Evolutionary conservation across 2,888 invertebrate genomes (phyloP).

Genomic region (Siphonodentalium dalli): DNA sequence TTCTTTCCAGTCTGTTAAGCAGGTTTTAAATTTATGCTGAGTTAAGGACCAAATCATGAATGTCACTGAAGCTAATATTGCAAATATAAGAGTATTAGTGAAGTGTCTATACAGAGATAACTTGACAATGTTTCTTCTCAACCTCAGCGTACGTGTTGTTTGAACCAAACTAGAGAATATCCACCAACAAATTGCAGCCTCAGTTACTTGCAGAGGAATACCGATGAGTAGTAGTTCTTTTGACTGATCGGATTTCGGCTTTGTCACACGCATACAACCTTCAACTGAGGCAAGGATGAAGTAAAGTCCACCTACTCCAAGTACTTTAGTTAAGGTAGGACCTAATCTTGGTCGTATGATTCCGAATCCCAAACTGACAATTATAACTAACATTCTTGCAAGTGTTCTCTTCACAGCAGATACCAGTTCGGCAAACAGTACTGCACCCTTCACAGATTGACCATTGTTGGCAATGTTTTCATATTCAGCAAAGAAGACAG

Average conservation of each 20-base stretch:
- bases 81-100: conserved; percentile 90
- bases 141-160: conserved; percentile 85
- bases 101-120: conserved; percentile 89
- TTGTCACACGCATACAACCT: conserved; percentile 79
- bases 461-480: conserved; percentile 77
- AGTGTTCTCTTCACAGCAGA: conserved; percentile 90
- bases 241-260: conserved; percentile 72
- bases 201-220: conserved; percentile 85
- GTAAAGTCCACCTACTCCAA: conserved; percentile 83
- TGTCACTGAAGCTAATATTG: conserved; percentile 83
- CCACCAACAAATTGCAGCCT: conserved; percentile 86
- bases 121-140: conserved; percentile 89
- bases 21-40: conserved; percentile 76
- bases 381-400: conserved; percentile 91
- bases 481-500: conserved; percentile 90
- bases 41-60: conserved; percentile 94
- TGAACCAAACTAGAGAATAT: conserved; percentile 79
- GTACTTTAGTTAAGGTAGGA: conserved; percentile 85
- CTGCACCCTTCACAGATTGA: conserved; percentile 70
- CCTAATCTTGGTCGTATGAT: conserved; percentile 89
- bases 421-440: conserved; percentile 87
- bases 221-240: conserved; percentile 74
- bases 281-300: conserved; percentile 86
- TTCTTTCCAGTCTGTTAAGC: conserved; percentile 81
- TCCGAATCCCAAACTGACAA: conserved; percentile 93